Evolutionary conservation across 2,888 invertebrate genomes (phyloP).

Genomic region (Drosophila robusta): DNA sequence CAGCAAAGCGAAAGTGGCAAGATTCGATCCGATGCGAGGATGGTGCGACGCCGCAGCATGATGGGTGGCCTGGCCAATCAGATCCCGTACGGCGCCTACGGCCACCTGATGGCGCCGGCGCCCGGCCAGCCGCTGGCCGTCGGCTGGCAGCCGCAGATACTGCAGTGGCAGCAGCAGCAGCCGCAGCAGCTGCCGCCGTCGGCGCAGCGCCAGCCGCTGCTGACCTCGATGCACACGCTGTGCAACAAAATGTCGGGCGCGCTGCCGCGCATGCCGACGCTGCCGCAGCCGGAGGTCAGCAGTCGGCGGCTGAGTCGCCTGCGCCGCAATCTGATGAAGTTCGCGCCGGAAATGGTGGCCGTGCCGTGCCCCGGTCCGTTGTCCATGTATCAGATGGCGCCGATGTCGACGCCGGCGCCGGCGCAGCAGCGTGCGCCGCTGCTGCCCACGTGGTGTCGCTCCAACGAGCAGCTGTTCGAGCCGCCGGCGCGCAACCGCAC

Average conservation of each 20-base stretch:
- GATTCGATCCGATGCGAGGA: conserved; percentile 2
- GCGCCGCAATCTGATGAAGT: conserved; percentile 41
- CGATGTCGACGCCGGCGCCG: no score
- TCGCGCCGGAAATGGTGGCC: neutral
- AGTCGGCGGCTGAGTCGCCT: conserved; percentile 39
- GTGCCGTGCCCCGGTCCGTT: no score
- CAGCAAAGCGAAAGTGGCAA: neutral
- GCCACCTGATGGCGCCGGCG: conserved; percentile 15
- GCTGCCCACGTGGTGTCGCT: conserved; percentile 12
- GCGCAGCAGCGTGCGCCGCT: no score
- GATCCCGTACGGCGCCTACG: conserved; percentile 34
- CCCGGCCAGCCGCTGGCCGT: neutral
- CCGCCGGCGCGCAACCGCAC: no score
- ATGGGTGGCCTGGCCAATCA: conserved; percentile 33
- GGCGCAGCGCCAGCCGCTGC: neutral
- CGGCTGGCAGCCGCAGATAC: conserved; percentile 1
- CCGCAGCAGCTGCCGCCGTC: neutral
- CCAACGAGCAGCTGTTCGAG: neutral
- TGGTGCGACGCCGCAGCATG: conserved; percentile 49
- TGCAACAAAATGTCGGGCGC: conserved; percentile 15
- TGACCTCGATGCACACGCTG: neutral
- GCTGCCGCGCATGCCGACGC: conserved; percentile 7
- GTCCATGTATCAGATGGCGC: neutral
- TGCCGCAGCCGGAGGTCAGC: conserved; percentile 28
- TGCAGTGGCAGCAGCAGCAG: no score